Conservation (phyloP, 2,888 invertebrate genomes). For the Pammene fasciana region DNA sequence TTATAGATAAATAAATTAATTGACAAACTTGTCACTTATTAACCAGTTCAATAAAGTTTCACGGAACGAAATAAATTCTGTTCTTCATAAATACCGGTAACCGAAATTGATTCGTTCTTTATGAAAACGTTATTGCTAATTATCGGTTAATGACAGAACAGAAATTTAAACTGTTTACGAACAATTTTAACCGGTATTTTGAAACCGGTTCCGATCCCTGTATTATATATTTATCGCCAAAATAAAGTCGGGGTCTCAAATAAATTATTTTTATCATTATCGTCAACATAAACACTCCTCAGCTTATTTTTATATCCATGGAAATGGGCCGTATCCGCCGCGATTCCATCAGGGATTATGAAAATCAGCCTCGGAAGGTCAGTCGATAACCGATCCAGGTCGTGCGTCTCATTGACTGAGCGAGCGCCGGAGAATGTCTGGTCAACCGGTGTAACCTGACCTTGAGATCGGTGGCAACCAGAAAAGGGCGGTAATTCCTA, state of each 20-base stretch:
- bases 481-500: neutral
- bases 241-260: no score
- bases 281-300: constrained; percentile 2
- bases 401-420: neutral
- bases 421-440: neutral
- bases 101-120: no score
- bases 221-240: neutral
- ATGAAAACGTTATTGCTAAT: no score
- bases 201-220: no score
- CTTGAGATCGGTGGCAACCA: neutral
- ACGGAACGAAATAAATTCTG: no score
- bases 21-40: no score
- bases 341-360: constrained; percentile 28
- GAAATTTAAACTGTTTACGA: no score
- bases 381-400: constrained; percentile 29
- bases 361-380: constrained; percentile 24
- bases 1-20: no score
- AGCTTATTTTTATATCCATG: constrained; percentile 21
- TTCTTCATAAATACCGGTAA: no score
- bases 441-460: neutral
- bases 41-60: no score
- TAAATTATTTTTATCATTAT: constrained; percentile 5
- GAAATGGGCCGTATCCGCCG: constrained; percentile 24
- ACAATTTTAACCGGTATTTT: no score
- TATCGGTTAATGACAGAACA: no score